These are phyloP conservation scores for Hydropsyche betteni DNA, from an alignment of 2,888 invertebrate species.

Conservation along the genomic window DNA sequence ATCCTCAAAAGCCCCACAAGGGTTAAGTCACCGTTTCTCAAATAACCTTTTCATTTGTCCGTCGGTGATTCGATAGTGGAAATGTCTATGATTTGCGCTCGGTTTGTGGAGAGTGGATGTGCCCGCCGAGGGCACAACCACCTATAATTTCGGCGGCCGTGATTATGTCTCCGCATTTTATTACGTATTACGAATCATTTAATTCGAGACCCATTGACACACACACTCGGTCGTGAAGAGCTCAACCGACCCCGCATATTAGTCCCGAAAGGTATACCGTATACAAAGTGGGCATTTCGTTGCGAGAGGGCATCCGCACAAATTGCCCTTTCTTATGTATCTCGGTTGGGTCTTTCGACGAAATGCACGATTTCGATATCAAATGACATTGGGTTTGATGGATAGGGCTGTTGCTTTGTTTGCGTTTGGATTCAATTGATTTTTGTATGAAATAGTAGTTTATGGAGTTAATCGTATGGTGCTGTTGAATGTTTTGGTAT, in stretches of 20 bases:
- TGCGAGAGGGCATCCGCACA: constrained; percentile 6
- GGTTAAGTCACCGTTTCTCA: neutral
- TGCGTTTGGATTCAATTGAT: neutral
- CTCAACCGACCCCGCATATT: too few species aligned
- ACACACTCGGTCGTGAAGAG: neutral
- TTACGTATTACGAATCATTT: constrained; percentile 46
- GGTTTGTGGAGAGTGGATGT: neutral
- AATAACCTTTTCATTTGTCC: constrained; percentile 41
- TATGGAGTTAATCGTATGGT: too few species aligned
- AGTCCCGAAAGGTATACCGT: neutral
- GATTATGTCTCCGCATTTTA: constrained; percentile 45
- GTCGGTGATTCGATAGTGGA: constrained; percentile 39
- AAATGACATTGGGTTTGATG: constrained; percentile 32
- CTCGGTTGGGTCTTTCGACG: neutral
- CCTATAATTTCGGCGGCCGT: constrained; percentile 40
- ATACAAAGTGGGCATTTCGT: neutral
- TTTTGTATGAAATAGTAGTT: neutral
- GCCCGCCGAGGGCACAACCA: constrained; percentile 17
- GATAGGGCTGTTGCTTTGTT: constrained; percentile 13
- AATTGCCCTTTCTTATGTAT: constrained; percentile 38
- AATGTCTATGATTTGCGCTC: constrained; percentile 38
- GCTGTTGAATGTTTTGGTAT: too few species aligned
- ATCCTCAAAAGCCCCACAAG: too few species aligned
- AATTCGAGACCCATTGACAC: constrained; percentile 43
- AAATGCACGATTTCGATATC: constrained; percentile 32